Base-by-base conservation (phyloP, 2,797 vertebrate species). In the Acipenser ruthenus region DNA sequence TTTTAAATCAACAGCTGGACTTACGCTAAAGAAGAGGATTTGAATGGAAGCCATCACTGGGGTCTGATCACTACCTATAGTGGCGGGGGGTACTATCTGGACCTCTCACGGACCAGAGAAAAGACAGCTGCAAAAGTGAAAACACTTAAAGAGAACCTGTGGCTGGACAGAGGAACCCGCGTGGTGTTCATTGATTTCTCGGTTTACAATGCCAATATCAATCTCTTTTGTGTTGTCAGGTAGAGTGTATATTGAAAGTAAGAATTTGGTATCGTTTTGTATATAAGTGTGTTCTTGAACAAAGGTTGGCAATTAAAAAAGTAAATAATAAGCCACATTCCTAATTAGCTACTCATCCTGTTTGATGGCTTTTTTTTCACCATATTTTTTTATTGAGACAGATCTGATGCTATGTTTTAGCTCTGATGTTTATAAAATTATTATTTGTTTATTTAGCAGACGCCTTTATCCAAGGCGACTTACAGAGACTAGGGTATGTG, bases 221-320 rank as follows among this genome's bases (percentile, higher is more conserved):
- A 99, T 78, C 88, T 98, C 6, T 98, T 99, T 84, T 99, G 96
- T 1, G 83, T 99, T 12, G 85, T 89, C 82, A 96, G 94, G 97
- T 98, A 77, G 37, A 37, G 37, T 37, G 37, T 37, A 37, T 37
- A 37, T 37, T 37, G 37, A 37, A 37, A 37, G 23, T 37, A 37
- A 37, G 23, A 37, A 37, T 37, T 37, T 37, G 23, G 23, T 37
- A 37, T 23, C 23, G 23, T 37, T 37, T 3, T 37, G 23, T 37
- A 23, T 23, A 37, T 37, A 37, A 37, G 23, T 37, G 23, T 37
- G 23, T 37, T 37, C 23, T 37, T 37, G 23, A 37, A 37, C 2
- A 37, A 37, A 37, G 23, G 23, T 1, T 37, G 23, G 23, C 23
- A 37, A 37, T n/a, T n/a, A 37, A 37, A 37, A 37, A 37, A 4